Percentiles rank a stretch among this genome's conserved stretches.
phyloP scores from a whole-genome alignment of 2,113 vertebrate genomes.

The Ammodytes dubius region DNA sequence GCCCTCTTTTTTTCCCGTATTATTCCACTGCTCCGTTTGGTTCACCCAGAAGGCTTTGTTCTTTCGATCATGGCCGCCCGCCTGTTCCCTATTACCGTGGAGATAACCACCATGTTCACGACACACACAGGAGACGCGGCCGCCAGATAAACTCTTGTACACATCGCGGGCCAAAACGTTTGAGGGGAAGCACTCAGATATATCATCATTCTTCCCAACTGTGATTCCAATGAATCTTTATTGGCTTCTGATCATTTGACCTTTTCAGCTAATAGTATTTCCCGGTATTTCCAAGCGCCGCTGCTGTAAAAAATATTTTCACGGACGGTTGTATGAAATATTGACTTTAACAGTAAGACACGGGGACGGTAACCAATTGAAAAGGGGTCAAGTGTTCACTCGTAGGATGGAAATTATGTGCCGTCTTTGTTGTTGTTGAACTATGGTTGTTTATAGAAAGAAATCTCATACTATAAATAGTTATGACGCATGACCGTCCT shows the following conservation, averaged over 20 bases:
- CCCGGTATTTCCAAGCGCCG: constrained; percentile 60
- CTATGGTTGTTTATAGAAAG: constrained; percentile 38
- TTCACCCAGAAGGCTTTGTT: constrained; percentile 65
- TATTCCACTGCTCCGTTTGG: constrained; percentile 39
- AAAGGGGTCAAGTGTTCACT: constrained; percentile 55
- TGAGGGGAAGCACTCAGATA: constrained; percentile 52
- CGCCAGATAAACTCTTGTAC: constrained; percentile 61
- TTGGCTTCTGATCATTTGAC: constrained; percentile 70
- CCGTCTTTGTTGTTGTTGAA: constrained; percentile 56
- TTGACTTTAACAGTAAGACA: constrained; percentile 46
- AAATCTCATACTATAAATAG: constrained; percentile 37
- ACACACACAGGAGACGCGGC: constrained; percentile 57
- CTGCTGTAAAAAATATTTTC: constrained; percentile 64
- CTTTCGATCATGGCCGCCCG: constrained; percentile 62
- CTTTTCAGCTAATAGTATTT: constrained; percentile 70
- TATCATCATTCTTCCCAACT: constrained; percentile 70
- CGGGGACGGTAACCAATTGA: constrained; percentile 41
- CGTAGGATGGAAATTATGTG: constrained; percentile 55
- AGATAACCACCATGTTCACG: constrained; percentile 76
- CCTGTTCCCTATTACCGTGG: constrained; percentile 76
- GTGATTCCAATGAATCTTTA: constrained; percentile 65
- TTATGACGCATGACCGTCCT: constrained; percentile 54
- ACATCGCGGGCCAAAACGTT: constrained; percentile 57
- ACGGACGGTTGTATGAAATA: constrained; percentile 56
- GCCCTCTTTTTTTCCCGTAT: constrained; percentile 63